phyloP scores from a whole-genome alignment of 2,113 vertebrate genomes.

The Limnothrissa miodon region DNA sequence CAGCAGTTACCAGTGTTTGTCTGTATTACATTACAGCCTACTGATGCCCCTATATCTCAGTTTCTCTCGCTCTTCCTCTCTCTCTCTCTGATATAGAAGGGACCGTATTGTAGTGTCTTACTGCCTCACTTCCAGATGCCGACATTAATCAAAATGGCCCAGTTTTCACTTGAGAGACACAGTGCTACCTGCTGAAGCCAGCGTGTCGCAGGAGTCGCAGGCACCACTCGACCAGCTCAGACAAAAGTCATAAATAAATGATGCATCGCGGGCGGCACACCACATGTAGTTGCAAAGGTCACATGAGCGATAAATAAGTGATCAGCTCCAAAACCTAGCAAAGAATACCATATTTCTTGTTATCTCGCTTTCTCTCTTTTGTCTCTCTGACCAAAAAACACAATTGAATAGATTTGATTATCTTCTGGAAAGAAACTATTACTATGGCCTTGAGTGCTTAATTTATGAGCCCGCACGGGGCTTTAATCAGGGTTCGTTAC shows the following conservation, averaged over 20 bases:
- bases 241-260: constrained; percentile 45
- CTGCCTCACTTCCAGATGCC: constrained; percentile 38
- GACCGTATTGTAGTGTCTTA: constrained; percentile 39
- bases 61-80: background rate
- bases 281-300: constrained; percentile 35
- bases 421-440: constrained; percentile 54
- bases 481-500: constrained; percentile 64
- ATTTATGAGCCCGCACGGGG: constrained; percentile 59
- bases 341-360: background rate
- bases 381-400: constrained; percentile 41
- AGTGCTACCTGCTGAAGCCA: constrained; percentile 35
- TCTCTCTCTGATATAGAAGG: constrained; percentile 23
- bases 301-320: constrained; percentile 25
- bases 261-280: constrained; percentile 37
- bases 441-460: constrained; percentile 57
- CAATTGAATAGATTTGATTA: constrained; percentile 55
- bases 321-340: background rate
- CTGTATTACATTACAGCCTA: background rate
- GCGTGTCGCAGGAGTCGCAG: constrained; percentile 36
- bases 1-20: constrained; percentile 20
- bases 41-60: background rate
- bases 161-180: constrained; percentile 46
- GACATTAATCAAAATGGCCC: constrained; percentile 65
- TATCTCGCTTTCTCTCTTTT: background rate
- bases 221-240: constrained; percentile 31